These are phyloP conservation scores for Machimus atricapillus DNA, from an alignment of 2,888 invertebrate genomes.

Conservation along the genomic window DNA sequence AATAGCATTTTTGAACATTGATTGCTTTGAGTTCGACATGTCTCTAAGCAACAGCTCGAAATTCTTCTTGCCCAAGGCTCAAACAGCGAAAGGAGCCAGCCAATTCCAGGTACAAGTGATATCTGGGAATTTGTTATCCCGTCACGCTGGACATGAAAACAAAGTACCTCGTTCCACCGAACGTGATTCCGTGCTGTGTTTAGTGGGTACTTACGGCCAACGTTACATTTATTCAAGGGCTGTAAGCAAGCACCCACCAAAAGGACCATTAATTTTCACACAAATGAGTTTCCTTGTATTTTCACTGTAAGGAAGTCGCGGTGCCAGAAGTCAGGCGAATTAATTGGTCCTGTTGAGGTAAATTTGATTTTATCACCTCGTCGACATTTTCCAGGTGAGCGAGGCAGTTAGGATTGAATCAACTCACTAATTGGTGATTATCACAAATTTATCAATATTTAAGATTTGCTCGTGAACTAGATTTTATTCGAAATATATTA, in stretches of 20 bases:
- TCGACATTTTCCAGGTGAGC: not conserved
- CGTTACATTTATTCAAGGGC: not conserved
- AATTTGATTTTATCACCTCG: not conserved
- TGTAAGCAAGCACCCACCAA: not conserved
- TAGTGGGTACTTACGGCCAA: not conserved
- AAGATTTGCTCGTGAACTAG: not conserved
- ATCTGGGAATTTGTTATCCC: slow-evolving; percentile 4
- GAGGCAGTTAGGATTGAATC: not conserved
- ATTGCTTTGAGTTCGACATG: not conserved
- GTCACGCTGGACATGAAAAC: not conserved
- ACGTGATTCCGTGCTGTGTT: not conserved
- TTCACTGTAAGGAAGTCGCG: not conserved
- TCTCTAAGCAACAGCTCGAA: not conserved
- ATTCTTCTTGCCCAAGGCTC: not conserved
- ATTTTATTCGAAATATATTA: not conserved
- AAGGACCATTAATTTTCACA: not conserved
- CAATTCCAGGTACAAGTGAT: not conserved
- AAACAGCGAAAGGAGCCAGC: not conserved
- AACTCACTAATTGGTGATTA: not conserved
- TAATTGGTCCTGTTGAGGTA: not conserved
- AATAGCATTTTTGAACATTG: not conserved
- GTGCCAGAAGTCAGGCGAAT: not conserved
- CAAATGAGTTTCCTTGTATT: not conserved
- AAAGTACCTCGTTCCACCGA: not conserved
- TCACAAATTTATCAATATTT: not conserved